These are phyloP conservation scores for Taurulus bubalis DNA, from an alignment of 2,113 vertebrate species.

Conservation along the genomic window DNA sequence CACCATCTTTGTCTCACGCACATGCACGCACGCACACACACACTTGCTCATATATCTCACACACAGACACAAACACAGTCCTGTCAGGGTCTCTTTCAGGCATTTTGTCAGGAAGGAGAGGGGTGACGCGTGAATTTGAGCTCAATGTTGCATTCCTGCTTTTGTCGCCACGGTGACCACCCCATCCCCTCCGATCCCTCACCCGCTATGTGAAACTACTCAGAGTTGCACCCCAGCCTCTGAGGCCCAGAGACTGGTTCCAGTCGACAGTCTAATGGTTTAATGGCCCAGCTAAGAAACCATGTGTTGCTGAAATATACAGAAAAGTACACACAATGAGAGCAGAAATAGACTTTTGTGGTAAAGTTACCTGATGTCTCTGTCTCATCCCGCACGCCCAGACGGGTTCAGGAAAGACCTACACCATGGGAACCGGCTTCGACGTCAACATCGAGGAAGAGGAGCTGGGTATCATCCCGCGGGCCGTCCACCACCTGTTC, in stretches of 20 bases:
- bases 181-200: slow-evolving; percentile 30
- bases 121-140: slow-evolving; percentile 56
- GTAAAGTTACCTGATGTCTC: not conserved
- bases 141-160: slow-evolving; percentile 72
- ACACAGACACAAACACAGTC: slow-evolving; percentile 21
- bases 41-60: not conserved
- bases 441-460: slow-evolving; percentile 92
- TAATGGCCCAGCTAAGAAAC: not conserved
- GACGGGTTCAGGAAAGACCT: slow-evolving; percentile 98
- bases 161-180: slow-evolving; percentile 71
- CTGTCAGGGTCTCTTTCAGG: slow-evolving; percentile 59
- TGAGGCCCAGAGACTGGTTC: not conserved
- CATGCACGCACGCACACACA: not conserved
- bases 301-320: not conserved
- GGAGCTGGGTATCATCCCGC: slow-evolving; percentile 96
- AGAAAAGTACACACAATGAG: not conserved
- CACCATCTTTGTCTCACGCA: not conserved
- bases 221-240: slow-evolving; percentile 14
- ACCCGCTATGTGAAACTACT: not conserved
- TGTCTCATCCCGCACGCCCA: slow-evolving; percentile 55
- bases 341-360: not conserved
- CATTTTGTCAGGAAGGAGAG: slow-evolving; percentile 20
- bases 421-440: slow-evolving; percentile 98
- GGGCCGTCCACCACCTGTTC: slow-evolving; percentile 94
- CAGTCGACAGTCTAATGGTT: not conserved